phyloP scores from a whole-genome alignment of 2,888 invertebrate genomes.

The Microctonus aethiopoides region DNA sequence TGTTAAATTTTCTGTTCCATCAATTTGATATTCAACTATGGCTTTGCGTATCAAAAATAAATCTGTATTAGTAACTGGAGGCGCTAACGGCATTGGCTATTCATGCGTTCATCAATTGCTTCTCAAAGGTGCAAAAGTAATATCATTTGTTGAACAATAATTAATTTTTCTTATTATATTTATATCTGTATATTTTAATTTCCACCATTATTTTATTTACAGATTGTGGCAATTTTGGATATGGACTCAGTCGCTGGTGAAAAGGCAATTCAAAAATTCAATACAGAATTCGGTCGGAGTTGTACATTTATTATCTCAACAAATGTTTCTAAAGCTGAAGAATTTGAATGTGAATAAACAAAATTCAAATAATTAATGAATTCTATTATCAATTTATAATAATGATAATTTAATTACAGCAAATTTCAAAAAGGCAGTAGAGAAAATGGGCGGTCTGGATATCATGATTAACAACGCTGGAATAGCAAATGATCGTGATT shows the following conservation, averaged over 20 bases:
- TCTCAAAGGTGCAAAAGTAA: constrained; percentile 79
- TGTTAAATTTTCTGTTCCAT: background rate
- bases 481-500: constrained; percentile 80
- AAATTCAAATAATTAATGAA: background rate
- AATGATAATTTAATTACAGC: too few relatives aligned
- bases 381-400: too few relatives aligned
- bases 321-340: constrained; percentile 66
- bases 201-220: too few relatives aligned
- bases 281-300: constrained; percentile 66
- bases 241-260: constrained; percentile 63
- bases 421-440: constrained; percentile 66
- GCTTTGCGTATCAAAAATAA: background rate
- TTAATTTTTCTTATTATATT: background rate
- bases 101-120: constrained; percentile 77
- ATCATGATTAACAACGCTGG: constrained; percentile 86
- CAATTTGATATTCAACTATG: background rate
- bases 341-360: constrained; percentile 62
- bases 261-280: constrained; percentile 65
- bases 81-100: background rate
- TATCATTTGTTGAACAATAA: background rate
- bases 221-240: constrained; percentile 64
- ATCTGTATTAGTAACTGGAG: background rate
- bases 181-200: background rate
- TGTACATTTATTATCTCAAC: constrained; percentile 66
- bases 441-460: constrained; percentile 79